These are phyloP conservation scores for Diorhabda sublineata DNA, from an alignment of 1,140 invertebrate species.

Conservation along the genomic window DNA sequence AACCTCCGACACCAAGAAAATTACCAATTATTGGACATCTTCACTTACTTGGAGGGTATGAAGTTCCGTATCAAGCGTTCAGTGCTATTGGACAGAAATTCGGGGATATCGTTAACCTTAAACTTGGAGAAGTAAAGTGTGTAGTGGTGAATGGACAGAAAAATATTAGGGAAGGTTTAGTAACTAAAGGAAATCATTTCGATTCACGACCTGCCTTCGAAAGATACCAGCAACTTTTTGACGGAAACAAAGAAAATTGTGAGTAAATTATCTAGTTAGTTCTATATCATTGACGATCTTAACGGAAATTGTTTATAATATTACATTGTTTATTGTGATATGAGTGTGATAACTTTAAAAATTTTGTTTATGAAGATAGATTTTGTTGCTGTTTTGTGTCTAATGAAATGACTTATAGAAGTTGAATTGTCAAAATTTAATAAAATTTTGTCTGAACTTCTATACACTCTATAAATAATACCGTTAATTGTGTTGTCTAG, in stretches of 20 bases:
- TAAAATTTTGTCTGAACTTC: too few species aligned
- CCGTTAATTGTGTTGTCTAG: too few species aligned
- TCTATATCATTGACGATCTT: too few species aligned
- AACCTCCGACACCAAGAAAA: constrained; percentile 55
- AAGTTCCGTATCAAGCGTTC: constrained; percentile 64
- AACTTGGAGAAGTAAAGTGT: constrained; percentile 57
- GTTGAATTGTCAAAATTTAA: too few species aligned
- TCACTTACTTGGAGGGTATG: constrained; percentile 56
- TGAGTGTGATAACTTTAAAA: too few species aligned
- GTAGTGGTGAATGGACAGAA: constrained; percentile 62
- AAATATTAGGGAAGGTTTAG: constrained; percentile 61
- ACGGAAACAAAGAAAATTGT: constrained; percentile 66
- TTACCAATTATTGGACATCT: constrained; percentile 60
- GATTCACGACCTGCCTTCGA: constrained; percentile 63
- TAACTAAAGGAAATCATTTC: constrained; percentile 58
- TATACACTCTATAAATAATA: too few species aligned
- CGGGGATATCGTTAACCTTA: constrained; percentile 55
- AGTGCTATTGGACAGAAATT: constrained; percentile 52
- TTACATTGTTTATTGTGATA: too few species aligned
- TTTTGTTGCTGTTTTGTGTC: too few species aligned
- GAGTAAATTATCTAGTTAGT: constrained; percentile 46
- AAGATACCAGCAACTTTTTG: constrained; percentile 61
- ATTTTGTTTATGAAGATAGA: too few species aligned
- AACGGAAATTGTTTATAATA: too few species aligned
- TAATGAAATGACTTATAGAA: too few species aligned